Evolutionary conservation across 2,113 vertebrate species (phyloP), one percentile per base, ranked within the genome.

Genomic region (Chionomys nivalis): DNA sequence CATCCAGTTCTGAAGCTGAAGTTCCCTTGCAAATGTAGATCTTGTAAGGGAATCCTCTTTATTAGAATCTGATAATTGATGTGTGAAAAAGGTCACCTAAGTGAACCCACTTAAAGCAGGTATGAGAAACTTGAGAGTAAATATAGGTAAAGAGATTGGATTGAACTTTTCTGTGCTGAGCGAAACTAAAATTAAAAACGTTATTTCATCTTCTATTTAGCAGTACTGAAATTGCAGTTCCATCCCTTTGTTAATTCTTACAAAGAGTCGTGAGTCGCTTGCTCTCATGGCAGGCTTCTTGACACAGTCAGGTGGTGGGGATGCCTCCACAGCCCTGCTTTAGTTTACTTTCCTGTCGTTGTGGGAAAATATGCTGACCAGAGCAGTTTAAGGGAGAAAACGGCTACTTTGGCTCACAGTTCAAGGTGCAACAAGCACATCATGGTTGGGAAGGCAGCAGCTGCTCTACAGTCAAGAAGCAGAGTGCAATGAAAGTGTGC

Each of bases 41-140:
- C 1, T 0, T 42, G 47, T 66, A 26, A 52, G 58, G 78, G 87
- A 79, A 23, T 87, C 72, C 44, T 92, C 86, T 75, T 93, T 82
- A 72, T 78, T 47, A 89, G 81, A 70, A 39, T n/a, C 70, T 73
- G n/a, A 42, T 91, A 78, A 90, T n/a, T 91, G 76, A 89, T 76
- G 76, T 89, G 4, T 94, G 61, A 94, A 70, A 97, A 92, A 95
- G 77, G 86, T 95, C 90, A 91, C 68, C 42, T 52, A 82, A 89
- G 89, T 89, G 94, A 87, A 82, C 66, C 77, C 73, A 78, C 90
- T 96, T 75, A 83, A 72, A 87, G 23, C 66, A 76, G 89, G 76
- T 49, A 66, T 7, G 83, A 92, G 76, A 79, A 19, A 89, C 96
- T 96, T 97, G 65, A 52, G 66, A 47, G 90, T 91, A 90, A 93